Evolutionary conservation across 2,888 invertebrate genomes (phyloP).

Genomic region (Patella caerulea): DNA sequence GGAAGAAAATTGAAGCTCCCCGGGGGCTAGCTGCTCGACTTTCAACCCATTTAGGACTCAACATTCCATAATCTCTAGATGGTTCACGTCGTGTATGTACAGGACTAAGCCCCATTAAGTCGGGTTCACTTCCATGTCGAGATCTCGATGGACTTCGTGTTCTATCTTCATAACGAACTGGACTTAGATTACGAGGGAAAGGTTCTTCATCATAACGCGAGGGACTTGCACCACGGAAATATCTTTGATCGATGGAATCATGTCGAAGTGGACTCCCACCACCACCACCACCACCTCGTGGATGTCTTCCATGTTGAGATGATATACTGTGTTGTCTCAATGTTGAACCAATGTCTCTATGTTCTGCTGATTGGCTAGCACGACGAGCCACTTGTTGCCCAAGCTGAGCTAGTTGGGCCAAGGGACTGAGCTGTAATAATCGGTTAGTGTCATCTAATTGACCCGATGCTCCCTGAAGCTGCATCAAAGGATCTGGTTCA

Average conservation of each 20-base stretch:
- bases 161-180: constrained; percentile 53
- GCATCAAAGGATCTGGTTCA: constrained; percentile 43
- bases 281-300: constrained; percentile 42
- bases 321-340: constrained; percentile 1
- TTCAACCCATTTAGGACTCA: constrained; percentile 59
- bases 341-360: constrained; percentile 29
- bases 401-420: constrained; percentile 25
- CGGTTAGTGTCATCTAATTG: constrained; percentile 31
- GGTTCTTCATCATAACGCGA: constrained; percentile 58
- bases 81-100: constrained; percentile 49
- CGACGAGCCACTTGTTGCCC: constrained; percentile 16
- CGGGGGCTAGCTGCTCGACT: constrained; percentile 57
- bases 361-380: constrained; percentile 22
- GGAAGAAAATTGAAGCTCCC: constrained; percentile 56
- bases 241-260: constrained; percentile 34
- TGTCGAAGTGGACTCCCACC: constrained; percentile 54
- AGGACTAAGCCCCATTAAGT: constrained; percentile 55
- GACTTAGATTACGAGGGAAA: constrained; percentile 46
- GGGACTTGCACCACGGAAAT: constrained; percentile 48
- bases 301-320: constrained; percentile 36
- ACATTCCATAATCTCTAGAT: constrained; percentile 48
- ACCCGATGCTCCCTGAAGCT: constrained; percentile 20
- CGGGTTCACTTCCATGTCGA: constrained; percentile 56
- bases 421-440: constrained; percentile 35
- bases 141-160: constrained; percentile 57